Conservation (phyloP, 2,113 vertebrate genomes). For the Narcine bancroftii region DNA sequence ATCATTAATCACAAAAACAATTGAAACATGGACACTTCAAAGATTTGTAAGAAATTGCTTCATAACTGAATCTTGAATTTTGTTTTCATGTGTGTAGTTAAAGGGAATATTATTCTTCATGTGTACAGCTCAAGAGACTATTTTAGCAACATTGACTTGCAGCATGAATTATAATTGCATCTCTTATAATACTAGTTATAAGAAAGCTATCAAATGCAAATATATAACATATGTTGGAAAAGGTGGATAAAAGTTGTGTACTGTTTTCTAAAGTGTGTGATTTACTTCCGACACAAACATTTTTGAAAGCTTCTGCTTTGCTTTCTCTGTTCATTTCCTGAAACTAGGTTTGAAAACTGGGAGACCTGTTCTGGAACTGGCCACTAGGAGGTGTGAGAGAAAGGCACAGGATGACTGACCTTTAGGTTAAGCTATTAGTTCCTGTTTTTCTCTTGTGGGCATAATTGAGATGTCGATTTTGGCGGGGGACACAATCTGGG, state of each 20-base stretch:
- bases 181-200: no score
- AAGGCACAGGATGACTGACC: not conserved
- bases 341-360: not conserved
- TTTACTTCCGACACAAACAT: no score
- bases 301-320: not conserved
- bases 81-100: not conserved
- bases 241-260: not conserved
- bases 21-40: slow-evolving; percentile 2
- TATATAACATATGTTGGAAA: not conserved
- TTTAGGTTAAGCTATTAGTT: not conserved
- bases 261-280: not conserved
- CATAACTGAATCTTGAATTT: not conserved
- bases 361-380: not conserved
- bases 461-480: not conserved
- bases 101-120: not conserved
- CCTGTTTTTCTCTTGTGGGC: not conserved
- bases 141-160: not conserved
- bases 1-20: not conserved
- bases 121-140: not conserved
- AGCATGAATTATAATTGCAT: not conserved
- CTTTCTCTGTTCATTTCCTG: not conserved
- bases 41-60: not conserved
- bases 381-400: slow-evolving; percentile 28
- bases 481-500: not conserved
- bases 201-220: no score